These are phyloP conservation scores for Neopelma chrysocephalum DNA, from an alignment of 2,797 vertebrate genomes.

Conservation along the genomic window DNA sequence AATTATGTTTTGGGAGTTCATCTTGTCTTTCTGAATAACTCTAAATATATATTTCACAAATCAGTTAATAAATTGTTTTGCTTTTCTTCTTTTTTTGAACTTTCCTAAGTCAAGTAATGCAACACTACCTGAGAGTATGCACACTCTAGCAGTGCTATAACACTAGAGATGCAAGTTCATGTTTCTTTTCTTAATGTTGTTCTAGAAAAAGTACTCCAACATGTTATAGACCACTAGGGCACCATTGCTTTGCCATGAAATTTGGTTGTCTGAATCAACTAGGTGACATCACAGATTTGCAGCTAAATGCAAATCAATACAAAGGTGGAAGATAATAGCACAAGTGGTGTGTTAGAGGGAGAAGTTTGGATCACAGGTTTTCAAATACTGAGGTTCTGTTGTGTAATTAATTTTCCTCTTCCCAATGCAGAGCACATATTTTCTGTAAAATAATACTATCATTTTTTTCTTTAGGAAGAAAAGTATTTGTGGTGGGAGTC, in stretches of 20 bases:
- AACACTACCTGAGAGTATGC: neutral
- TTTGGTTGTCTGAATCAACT: neutral
- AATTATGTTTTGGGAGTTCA: constrained; percentile 5
- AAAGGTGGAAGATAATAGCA: neutral
- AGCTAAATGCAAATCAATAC: neutral
- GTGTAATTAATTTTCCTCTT: neutral
- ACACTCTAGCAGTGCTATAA: neutral
- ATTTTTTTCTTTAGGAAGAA: neutral
- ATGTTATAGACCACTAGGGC: neutral
- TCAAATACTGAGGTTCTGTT: neutral
- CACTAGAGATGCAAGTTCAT: neutral
- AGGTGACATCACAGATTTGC: neutral
- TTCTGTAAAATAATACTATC: neutral
- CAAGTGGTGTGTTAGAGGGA: neutral
- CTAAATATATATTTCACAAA: neutral
- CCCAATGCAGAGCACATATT: neutral
- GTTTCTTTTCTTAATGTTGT: neutral
- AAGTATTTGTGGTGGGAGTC: neutral
- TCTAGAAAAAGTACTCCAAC: neutral
- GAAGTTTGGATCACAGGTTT: neutral
- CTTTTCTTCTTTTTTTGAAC: neutral
- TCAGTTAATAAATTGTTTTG: neutral
- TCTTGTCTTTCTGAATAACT: neutral
- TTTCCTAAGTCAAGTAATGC: neutral
- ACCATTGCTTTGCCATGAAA: neutral